Conservation (phyloP, 2,888 invertebrate species). For the Andrena haemorrhoa region DNA sequence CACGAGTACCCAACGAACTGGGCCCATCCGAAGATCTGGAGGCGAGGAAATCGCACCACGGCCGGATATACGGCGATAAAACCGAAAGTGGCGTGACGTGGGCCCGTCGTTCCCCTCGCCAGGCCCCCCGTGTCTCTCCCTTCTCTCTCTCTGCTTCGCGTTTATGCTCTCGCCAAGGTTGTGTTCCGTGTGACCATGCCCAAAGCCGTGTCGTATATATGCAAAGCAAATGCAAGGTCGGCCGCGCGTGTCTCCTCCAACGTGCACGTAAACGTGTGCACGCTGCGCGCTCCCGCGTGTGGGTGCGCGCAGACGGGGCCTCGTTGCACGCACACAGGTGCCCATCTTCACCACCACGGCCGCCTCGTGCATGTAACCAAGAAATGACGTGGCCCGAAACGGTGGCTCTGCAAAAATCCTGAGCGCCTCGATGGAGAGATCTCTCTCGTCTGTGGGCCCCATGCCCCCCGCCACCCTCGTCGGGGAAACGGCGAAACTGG, state of each 20-base stretch:
- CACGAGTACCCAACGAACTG: not conserved
- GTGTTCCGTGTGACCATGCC: constrained; percentile 76
- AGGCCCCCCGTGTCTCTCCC: constrained; percentile 19
- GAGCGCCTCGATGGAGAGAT: constrained; percentile 43
- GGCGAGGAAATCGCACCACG: constrained; percentile 67
- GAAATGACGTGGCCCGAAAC: constrained; percentile 65
- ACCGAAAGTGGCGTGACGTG: constrained; percentile 75
- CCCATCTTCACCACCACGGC: not conserved
- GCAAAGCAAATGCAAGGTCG: constrained; percentile 80
- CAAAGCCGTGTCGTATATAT: constrained; percentile 77
- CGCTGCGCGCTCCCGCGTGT: not conserved
- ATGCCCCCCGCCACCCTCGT: not conserved
- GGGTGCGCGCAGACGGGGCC: constrained; percentile 24
- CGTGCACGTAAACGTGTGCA: constrained; percentile 17
- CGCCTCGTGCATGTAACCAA: constrained; percentile 40
- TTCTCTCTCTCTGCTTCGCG: constrained; percentile 43
- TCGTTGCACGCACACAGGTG: constrained; percentile 18
- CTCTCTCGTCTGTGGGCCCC: constrained; percentile 12
- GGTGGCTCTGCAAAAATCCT: constrained; percentile 57
- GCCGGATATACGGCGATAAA: constrained; percentile 75
- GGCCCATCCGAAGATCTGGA: constrained; percentile 19
- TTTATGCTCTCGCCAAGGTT: constrained; percentile 76
- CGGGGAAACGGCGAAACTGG: constrained; percentile 49
- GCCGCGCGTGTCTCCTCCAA: constrained; percentile 72
- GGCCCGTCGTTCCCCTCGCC: constrained; percentile 62